These are phyloP conservation scores for Cyprinodon tularosa DNA, from an alignment of 2,113 vertebrate genomes.

Conservation along the genomic window DNA sequence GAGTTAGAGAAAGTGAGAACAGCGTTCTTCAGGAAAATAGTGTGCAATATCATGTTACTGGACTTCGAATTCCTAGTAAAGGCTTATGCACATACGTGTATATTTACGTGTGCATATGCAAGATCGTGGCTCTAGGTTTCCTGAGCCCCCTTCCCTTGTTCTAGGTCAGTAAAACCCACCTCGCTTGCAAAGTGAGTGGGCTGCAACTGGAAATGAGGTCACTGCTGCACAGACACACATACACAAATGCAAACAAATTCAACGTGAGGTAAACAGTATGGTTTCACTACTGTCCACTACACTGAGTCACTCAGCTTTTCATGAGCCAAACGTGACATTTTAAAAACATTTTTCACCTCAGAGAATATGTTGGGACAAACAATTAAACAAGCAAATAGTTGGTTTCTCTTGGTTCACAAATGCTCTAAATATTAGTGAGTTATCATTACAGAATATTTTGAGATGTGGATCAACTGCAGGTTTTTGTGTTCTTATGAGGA, in stretches of 20 bases:
- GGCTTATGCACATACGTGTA: slow-evolving; percentile 57
- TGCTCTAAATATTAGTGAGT: background rate
- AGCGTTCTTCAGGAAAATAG: slow-evolving; percentile 69
- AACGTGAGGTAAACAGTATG: slow-evolving; percentile 1
- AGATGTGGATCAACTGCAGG: background rate
- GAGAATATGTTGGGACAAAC: background rate
- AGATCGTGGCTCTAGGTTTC: slow-evolving; percentile 46
- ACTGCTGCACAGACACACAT: slow-evolving; percentile 41
- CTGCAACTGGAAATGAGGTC: slow-evolving; percentile 75
- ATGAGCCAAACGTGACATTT: slow-evolving; percentile 22
- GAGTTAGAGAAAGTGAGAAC: slow-evolving; percentile 67
- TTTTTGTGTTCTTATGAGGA: background rate
- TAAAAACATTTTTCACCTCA: background rate
- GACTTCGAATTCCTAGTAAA: slow-evolving; percentile 63
- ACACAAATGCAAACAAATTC: slow-evolving; percentile 18
- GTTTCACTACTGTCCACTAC: slow-evolving; percentile 14
- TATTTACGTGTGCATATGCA: slow-evolving; percentile 50
- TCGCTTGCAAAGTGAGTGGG: slow-evolving; percentile 65
- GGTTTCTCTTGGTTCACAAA: background rate
- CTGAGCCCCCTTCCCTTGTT: slow-evolving; percentile 44
- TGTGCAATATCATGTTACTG: slow-evolving; percentile 69
- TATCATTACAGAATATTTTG: background rate
- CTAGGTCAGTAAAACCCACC: slow-evolving; percentile 71
- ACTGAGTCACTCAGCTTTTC: slow-evolving; percentile 17
- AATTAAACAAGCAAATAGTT: background rate